These are phyloP conservation scores for Carapus acus DNA, from an alignment of 2,797 vertebrate genomes.

Conservation along the genomic window DNA sequence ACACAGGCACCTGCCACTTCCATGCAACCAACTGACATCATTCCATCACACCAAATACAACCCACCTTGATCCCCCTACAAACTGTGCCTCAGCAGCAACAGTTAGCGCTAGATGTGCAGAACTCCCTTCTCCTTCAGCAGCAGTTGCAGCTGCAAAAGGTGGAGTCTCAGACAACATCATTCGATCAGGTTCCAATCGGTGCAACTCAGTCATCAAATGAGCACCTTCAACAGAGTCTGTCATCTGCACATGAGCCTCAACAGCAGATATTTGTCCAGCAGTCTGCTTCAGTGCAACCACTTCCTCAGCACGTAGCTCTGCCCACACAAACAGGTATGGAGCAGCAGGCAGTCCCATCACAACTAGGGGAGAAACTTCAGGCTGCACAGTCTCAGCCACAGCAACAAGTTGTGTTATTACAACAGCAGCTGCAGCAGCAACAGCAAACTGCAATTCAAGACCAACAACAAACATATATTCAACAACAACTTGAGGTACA, in stretches of 20 bases:
- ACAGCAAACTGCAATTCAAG: constrained; percentile 34
- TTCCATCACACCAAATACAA: constrained; percentile 66
- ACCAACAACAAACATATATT: constrained; percentile 57
- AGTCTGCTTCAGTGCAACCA: constrained; percentile 43
- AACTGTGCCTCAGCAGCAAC: constrained; percentile 67
- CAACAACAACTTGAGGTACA: constrained; percentile 63
- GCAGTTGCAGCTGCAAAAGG: constrained; percentile 47
- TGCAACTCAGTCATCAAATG: constrained; percentile 50
- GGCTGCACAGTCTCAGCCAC: constrained; percentile 16
- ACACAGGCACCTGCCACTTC: constrained; percentile 64
- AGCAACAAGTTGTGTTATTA: too few relatives aligned
- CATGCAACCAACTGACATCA: constrained; percentile 67
- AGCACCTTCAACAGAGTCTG: constrained; percentile 61
- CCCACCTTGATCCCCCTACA: constrained; percentile 62
- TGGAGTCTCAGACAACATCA: constrained; percentile 55
- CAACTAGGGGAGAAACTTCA: constrained; percentile 57
- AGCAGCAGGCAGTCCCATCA: constrained; percentile 43
- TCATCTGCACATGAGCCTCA: constrained; percentile 53
- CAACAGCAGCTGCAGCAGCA: constrained; percentile 49
- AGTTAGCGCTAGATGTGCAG: constrained; percentile 63
- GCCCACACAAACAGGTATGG: constrained; percentile 49
- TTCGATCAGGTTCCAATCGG: constrained; percentile 57
- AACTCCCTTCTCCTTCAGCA: constrained; percentile 59
- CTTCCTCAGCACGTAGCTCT: constrained; percentile 51
- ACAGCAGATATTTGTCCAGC: constrained; percentile 58